Conservation (phyloP, 2,113 vertebrate genomes). For the Ptilonorhynchus violaceus region DNA sequence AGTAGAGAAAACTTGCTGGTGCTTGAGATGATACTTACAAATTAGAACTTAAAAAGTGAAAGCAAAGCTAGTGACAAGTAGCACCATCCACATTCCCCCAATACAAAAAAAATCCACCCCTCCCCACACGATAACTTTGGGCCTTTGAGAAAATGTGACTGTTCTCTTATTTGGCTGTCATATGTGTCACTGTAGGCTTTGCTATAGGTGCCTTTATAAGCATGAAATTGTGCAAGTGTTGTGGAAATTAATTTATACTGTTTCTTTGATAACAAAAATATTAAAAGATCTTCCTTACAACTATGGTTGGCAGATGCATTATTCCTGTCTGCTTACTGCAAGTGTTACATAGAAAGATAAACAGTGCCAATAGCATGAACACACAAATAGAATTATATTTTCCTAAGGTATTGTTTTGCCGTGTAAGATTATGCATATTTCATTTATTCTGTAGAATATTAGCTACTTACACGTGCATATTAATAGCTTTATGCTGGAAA, state of each 20-base stretch:
- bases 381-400: neutral
- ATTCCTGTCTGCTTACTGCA: neutral
- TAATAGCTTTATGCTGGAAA: neutral
- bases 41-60: neutral
- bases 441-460: neutral
- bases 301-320: neutral
- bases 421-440: neutral
- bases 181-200: neutral
- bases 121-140: neutral
- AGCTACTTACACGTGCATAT: neutral
- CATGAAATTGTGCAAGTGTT: neutral
- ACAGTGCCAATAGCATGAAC: neutral
- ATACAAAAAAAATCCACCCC: neutral
- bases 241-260: neutral
- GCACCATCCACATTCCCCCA: accelerated
- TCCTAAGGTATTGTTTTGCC: neutral
- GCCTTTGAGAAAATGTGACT: neutral
- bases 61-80: neutral
- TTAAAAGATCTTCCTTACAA: neutral
- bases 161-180: neutral
- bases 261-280: neutral
- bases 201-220: neutral
- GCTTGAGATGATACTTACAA: neutral
- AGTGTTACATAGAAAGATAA: neutral
- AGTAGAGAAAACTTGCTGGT: neutral